Evolutionary conservation across 2,888 invertebrate genomes (phyloP).

Genomic region (Diachrysia chrysitis): DNA sequence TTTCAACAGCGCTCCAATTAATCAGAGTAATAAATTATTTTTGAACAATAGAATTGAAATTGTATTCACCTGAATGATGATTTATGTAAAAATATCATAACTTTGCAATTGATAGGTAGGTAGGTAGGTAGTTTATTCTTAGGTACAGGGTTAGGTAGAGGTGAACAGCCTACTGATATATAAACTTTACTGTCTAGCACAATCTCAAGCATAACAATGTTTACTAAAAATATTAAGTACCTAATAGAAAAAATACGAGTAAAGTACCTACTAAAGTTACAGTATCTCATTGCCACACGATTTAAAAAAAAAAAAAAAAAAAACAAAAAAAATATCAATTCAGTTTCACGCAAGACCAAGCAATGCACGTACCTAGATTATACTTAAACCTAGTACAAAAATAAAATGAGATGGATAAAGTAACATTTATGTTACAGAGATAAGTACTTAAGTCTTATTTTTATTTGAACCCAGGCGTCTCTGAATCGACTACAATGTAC

Average conservation of each 20-base stretch:
- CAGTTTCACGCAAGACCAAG: not conserved
- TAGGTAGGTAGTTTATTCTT: not conserved
- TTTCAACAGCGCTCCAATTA: slow-evolving; percentile 45
- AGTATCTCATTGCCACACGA: no score
- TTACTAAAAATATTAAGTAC: no score
- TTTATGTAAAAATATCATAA: slow-evolving; percentile 8
- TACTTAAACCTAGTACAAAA: slow-evolving; percentile 6
- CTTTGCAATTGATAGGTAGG: not conserved
- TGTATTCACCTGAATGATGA: not conserved
- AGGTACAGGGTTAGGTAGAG: no score
- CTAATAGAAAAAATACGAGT: no score
- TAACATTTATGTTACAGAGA: slow-evolving; percentile 4
- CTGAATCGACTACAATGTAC: not conserved
- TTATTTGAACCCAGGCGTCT: not conserved
- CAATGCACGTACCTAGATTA: not conserved
- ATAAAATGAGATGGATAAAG: no score
- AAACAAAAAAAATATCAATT: no score
- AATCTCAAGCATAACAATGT: no score
- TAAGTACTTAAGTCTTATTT: not conserved
- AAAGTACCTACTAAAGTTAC: no score
- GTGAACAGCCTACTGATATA: no score
- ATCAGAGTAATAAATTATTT: slow-evolving; percentile 32
- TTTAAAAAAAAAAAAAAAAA: no score
- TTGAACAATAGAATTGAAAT: slow-evolving; percentile 17
- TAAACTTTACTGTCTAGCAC: not conserved